phyloP scores from a whole-genome alignment of 2,888 invertebrate genomes.

The Acanthosepion lycidas region DNA sequence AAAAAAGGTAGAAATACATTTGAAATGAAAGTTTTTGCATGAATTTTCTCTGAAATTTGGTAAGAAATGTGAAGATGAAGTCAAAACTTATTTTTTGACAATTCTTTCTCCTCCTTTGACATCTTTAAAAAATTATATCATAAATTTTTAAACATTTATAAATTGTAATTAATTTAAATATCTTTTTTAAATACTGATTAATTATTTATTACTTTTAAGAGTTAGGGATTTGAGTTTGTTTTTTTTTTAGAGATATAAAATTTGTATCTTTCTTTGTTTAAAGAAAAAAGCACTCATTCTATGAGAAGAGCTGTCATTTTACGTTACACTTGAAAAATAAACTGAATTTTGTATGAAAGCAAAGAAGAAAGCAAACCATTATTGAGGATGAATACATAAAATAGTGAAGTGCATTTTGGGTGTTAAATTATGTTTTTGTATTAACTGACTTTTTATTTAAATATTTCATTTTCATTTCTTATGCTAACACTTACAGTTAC shows the following conservation, averaged over 20 bases:
- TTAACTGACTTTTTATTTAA: neutral
- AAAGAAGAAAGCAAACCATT: neutral
- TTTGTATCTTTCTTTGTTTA: neutral
- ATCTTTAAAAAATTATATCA: neutral
- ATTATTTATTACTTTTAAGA: neutral
- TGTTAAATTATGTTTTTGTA: neutral
- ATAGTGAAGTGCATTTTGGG: neutral
- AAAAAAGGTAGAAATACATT: neutral
- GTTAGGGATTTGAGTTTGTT: neutral
- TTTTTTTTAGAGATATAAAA: neutral
- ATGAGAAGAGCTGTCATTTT: neutral
- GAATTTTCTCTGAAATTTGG: neutral
- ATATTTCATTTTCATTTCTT: neutral
- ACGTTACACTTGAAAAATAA: neutral
- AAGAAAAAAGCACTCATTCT: neutral
- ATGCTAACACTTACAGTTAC: neutral
- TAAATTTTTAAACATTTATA: neutral
- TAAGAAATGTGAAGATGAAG: too few species aligned
- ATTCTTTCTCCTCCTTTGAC: neutral
- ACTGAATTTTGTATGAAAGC: neutral
- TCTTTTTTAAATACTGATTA: neutral
- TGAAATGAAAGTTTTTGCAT: neutral
- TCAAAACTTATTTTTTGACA: neutral
- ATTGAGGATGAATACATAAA: neutral
- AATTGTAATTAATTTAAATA: neutral